Base-by-base conservation (phyloP, 2,888 invertebrate species). In the Nycteola revayana region DNA sequence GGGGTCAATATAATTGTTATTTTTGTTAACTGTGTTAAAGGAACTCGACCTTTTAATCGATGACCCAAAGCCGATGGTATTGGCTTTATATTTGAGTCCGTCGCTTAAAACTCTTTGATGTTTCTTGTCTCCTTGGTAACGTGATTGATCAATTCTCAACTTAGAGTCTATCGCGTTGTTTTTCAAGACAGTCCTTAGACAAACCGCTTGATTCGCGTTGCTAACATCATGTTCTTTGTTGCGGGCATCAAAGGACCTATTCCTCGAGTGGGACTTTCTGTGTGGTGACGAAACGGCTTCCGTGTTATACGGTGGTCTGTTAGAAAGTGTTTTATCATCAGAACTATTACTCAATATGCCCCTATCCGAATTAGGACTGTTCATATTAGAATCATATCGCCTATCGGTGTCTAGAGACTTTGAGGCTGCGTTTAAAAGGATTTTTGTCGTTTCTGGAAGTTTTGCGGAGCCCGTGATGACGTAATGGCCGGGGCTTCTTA, bases 1-100 rank as follows among this genome's bases (percentile, higher is more conserved):
- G 0, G 60, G 60, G 10, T 87, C 86, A 2, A 86, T 47, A 27
- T 76, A 78, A 36, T 88, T 88, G 31, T 85, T 84, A 42, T 84
- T 83, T 56, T 78, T 77, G 54, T 86, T 75, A 62, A 92, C 89
- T 1, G 84, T 86, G 40, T 73, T 89, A 62, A 93, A 94, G 6
- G 93, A 93, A 60, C 92, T 93, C 2, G 93, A 94, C 9, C 94
- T 87, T 58, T 91, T 90, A 37, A 94, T 91, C 0, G 91, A 90
- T 1, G 74, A 51, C 0, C 80, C 80, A 28, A 85, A 81, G 2
- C 71, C 71, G 2, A 69, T 51, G 9, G 60, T 64, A 42, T 57
- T 66, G 14, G 66, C 52, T 36, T 60, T 56, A 11, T 66, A 66
- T 40, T 73, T 77, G 7, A 60, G 66, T 1, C 73, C 66, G 28